Evolutionary conservation across 2,797 vertebrate genomes (phyloP), one percentile per base, ranked within the genome.

Genomic region (Buceros bicornis): DNA sequence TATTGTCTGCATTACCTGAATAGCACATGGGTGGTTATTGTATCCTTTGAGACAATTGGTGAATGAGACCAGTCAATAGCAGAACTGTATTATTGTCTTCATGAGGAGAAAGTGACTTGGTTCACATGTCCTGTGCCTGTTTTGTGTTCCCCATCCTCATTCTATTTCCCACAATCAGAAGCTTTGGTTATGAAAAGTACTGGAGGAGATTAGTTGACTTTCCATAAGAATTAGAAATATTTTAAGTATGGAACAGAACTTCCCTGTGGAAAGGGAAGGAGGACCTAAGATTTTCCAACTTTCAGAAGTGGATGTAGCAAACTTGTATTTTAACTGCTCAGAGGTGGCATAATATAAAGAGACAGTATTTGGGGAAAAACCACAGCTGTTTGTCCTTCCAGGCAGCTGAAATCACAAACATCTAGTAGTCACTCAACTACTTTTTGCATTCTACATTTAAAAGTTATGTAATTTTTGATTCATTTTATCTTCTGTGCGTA

Each of bases 1-100:
- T 21, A 1, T 29, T 87, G 40, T 71, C 13, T 71, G 0, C 22
- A 9, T 82, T 57, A 45, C 25, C 54, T n/a, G 16, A 82, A 16
- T 16, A 67, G 54, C 24, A 21, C 16, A 10, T 0, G 0, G 1
- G 21, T 51, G 11, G 11, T 57, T 79, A 82, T 90, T 5, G 2
- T 26, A 13, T 35, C 54, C 42, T 37, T 90, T 43, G 56, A 61
- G 37, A 57, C 19, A 11, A 48, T 53, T 73, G 19, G 8, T 84
- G 70, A 62, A 25, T 33, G 10, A 78, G 57, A 56, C 2, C 12
- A 26, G 45, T 24, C 6, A 16, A 4, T 16, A 70, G 35, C 43
- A 83, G 57, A 69, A 51, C 37, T 56, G 7, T 3, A 25, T 11
- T n/a, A 3, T 2, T 31, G 54, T 33, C 74, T 72, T 64, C 28